These are phyloP conservation scores for Thripadectes ignobilis DNA, from an alignment of 2,797 vertebrate genomes.

Conservation along the genomic window DNA sequence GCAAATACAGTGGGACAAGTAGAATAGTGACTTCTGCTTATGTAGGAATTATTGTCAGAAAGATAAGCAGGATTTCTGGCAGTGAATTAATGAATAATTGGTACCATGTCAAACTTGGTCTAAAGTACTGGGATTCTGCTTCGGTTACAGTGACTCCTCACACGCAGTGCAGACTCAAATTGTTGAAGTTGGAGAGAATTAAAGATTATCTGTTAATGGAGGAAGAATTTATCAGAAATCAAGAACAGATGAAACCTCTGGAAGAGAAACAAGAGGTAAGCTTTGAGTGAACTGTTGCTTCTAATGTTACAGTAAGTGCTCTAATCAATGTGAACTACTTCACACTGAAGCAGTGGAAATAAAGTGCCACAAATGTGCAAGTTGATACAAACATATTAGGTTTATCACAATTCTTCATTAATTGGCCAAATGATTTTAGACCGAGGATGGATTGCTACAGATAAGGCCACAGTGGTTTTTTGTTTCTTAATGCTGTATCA, in stretches of 20 bases:
- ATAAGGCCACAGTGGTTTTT: neutral
- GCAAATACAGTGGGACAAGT: neutral
- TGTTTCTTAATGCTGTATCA: neutral
- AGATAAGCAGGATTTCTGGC: neutral
- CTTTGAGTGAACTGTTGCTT: neutral
- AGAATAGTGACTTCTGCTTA: neutral
- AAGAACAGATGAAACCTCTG: slow-evolving; percentile 98
- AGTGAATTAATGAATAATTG: neutral
- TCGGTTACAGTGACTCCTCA: slow-evolving; percentile 90
- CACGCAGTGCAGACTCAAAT: slow-evolving; percentile 93
- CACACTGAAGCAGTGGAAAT: neutral
- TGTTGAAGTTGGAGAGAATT: slow-evolving; percentile 91
- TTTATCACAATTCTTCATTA: neutral
- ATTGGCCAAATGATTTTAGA: neutral
- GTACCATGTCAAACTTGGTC: neutral
- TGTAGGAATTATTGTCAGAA: neutral
- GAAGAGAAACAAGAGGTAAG: slow-evolving; percentile 98
- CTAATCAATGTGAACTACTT: neutral
- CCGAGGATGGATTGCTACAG: neutral
- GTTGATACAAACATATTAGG: neutral
- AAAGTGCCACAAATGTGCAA: neutral
- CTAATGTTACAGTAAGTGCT: neutral
- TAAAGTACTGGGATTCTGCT: neutral
- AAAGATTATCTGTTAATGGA: slow-evolving; percentile 99
- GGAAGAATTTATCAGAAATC: slow-evolving; percentile 98